These are phyloP conservation scores for Hydrozoanthus tunicans DNA, from an alignment of 64 coral and sea anemone genomes.

Conservation along the genomic window DNA sequence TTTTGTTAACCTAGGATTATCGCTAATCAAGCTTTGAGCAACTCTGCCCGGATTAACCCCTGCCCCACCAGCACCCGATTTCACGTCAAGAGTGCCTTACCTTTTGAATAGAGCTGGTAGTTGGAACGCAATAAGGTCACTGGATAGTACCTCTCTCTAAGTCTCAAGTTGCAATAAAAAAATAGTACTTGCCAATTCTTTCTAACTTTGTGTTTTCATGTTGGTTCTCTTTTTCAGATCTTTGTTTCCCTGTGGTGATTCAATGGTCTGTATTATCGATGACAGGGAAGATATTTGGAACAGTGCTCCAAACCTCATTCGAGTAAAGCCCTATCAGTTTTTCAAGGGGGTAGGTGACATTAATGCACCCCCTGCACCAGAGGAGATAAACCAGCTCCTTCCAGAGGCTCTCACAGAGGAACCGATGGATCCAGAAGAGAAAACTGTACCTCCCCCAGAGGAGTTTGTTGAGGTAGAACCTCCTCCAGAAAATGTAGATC, in stretches of 20 bases:
- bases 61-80: too few relatives aligned
- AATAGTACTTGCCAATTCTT: too few relatives aligned
- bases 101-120: too few relatives aligned
- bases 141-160: too few relatives aligned
- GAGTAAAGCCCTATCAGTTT: conserved; percentile 95
- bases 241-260: conserved; percentile 93
- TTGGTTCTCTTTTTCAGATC: conserved; percentile 57
- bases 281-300: conserved; percentile 98
- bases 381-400: conserved; percentile 31
- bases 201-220: background rate
- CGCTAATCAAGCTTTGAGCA: too few relatives aligned
- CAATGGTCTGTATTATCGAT: conserved; percentile 99
- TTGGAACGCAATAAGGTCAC: too few relatives aligned
- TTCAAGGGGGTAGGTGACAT: conserved; percentile 98
- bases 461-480: background rate
- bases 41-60: too few relatives aligned
- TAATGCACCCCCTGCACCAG: conserved; percentile 75
- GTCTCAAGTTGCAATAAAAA: too few relatives aligned
- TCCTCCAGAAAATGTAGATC: conserved; percentile 17
- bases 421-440: background rate
- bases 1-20: too few relatives aligned
- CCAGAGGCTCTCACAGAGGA: conserved; percentile 33
- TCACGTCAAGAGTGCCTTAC: too few relatives aligned
- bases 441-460: background rate
- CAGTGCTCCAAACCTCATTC: conserved; percentile 85